Base-by-base conservation (phyloP, 37 sponge, comb jelly and placozoan genomes). In the Ianthella basta region DNA sequence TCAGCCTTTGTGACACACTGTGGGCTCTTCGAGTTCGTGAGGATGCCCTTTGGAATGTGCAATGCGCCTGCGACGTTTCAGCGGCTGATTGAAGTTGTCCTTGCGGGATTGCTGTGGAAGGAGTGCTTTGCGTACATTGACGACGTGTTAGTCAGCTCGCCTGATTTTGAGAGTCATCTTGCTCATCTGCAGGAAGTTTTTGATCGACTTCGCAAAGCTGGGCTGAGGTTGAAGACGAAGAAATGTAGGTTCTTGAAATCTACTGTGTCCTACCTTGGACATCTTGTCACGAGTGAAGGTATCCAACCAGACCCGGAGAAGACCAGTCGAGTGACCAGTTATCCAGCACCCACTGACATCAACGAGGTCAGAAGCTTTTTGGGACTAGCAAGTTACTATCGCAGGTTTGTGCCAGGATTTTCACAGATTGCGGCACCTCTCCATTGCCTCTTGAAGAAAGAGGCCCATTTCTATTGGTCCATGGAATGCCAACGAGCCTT, bases 11-110 rank as follows among this genome's bases (percentile, higher is more conserved):
- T 41, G 24, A 86, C 87, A 10, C 60, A 37, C 55, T 29, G 59
- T 39, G 88, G 88, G 23, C 44, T 87, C 19, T 87, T 67, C 53
- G 72, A 82, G 38, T 87, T 87, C n/a, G 32, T 27, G 23, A 23
- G 59, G 32, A 87, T 87, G 88, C 88, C 88, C 19, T 87, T 87
- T 66, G 88, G 88, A 16, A 36, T 87, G 36, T 78, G 82, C 74
- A 82, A 87, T 34, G 82, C 88, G 21, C 82, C 88, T 39, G 82
- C 88, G 27, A 87, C 81, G 5, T 87, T 90, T 59, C 93, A 92
- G 72, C 40, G 86, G 30, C 82, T 86, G 30, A 92, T 89, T 89
- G 60, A 89, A 30, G 34, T 24, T 8, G 68, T 89, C 10, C 80
- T 82, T 27, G 6, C 72, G 20, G 87, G 84, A 10, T 59, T 83